A percentile compares a stretch with the other conserved stretches of the same genome.
phyloP scores from a whole-genome alignment of 2,888 invertebrate species.

The Odiellus spinosus region DNA sequence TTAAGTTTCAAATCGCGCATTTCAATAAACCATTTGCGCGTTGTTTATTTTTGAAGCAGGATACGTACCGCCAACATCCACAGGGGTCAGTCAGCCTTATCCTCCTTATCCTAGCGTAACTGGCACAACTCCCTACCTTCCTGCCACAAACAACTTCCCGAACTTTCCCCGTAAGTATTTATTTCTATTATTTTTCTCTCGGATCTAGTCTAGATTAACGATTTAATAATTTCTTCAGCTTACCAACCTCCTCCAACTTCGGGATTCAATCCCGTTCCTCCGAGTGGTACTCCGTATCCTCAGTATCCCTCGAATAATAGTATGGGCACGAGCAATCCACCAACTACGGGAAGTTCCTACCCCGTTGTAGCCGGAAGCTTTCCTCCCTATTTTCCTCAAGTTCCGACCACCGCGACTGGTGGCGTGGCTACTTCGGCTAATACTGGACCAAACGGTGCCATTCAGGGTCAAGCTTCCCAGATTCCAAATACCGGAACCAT shows the following conservation, averaged over 20 bases:
- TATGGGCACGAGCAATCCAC: slow-evolving; percentile 4
- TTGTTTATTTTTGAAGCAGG: no score
- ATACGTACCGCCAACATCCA: no score
- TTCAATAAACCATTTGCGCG: no score
- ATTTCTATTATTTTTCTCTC: no score
- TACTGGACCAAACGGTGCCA: slow-evolving; percentile 17
- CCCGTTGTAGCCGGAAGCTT: neutral
- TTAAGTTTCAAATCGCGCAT: no score
- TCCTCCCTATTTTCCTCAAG: slow-evolving; percentile 5
- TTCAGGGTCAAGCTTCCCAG: neutral
- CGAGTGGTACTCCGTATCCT: slow-evolving; percentile 3
- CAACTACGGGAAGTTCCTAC: neutral
- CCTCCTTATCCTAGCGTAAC: slow-evolving; percentile 26
- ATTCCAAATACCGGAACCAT: slow-evolving; percentile 49
- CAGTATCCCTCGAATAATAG: neutral
- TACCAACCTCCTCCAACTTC: slow-evolving; percentile 5
- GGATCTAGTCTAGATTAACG: no score
- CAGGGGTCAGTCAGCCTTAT: slow-evolving; percentile 14
- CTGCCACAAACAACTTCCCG: slow-evolving; percentile 1
- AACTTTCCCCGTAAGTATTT: no score
- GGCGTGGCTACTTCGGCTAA: slow-evolving; percentile 14
- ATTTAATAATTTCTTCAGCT: no score
- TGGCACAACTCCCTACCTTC: slow-evolving; percentile 14
- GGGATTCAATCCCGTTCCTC: slow-evolving; percentile 2
- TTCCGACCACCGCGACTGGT: slow-evolving; percentile 11